Base-by-base conservation (phyloP, 2,113 vertebrate genomes). In the Aphyosemion australe region DNA sequence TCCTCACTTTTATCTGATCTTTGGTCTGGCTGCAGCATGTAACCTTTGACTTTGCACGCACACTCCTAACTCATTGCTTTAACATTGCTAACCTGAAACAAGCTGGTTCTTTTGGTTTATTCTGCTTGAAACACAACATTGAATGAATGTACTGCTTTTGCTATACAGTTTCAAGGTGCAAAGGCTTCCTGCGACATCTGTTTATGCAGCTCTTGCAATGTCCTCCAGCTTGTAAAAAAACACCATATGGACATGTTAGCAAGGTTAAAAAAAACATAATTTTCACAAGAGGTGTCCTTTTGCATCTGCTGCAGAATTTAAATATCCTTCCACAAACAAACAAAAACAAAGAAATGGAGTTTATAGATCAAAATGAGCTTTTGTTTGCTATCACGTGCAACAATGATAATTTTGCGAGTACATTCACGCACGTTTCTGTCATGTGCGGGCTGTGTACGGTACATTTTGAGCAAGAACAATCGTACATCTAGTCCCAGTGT, bases 381-480 rank as follows among this genome's bases (percentile, higher is more conserved):
- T 46, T 53, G 21, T 42, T 47, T 52, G 11, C 3, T 1, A 20
- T 50, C 8, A 57, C 21, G 31, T 31, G 10, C 39, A 56, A 8
- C 11, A 34, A 16, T 37, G 52, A 26, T n/a, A n/a, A 12, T n/a
- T 34, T 16, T 1, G 1, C 20, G 32, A 2, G 42, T 52, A 19
- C 16, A 66, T 34, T 18, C 67, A 64, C 34, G 12, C 11, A 14
- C 9, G 8, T 32, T 15, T 68, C 15, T 69, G 53, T 60, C 32
- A 61, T 34, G 61, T 67, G 55, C 65, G 20, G 48, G 13, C 15
- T 2, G n/a, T 9, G 4, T 10, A 6, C 39, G 26, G 3, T 43
- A 21, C n/a, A 61, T 69, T 76, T 69, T 65, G 20, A 72, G 61
- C 19, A 48, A 65, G n/a, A 62, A 74, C 48, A 65, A 42, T 20